Conservation (phyloP, 2,888 invertebrate genomes). For the Dryobota labecula region DNA sequence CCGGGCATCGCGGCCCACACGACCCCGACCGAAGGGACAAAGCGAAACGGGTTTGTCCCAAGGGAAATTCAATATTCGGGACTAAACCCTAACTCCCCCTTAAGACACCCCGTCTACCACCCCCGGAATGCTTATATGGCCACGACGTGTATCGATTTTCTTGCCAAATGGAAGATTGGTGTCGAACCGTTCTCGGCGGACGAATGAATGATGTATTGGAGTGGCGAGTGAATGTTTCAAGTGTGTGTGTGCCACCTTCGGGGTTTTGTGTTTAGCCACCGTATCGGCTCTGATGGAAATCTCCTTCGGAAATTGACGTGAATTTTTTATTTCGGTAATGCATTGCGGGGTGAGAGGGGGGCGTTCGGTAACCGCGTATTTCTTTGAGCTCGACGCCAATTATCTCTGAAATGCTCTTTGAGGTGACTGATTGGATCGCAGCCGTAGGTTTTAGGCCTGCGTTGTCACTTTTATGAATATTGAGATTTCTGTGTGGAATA, state of each 20-base stretch:
- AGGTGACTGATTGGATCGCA: slow-evolving; percentile 84
- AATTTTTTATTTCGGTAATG: slow-evolving; percentile 89
- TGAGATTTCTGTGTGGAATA: slow-evolving; percentile 48
- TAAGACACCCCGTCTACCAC: slow-evolving; percentile 89
- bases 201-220: slow-evolving; percentile 90
- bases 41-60: slow-evolving; percentile 91
- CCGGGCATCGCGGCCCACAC: slow-evolving; percentile 89
- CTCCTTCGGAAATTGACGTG: slow-evolving; percentile 83
- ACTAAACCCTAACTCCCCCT: slow-evolving; percentile 91
- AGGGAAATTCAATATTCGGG: slow-evolving; percentile 92
- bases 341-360: slow-evolving; percentile 72
- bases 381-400: slow-evolving; percentile 81
- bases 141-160: slow-evolving; percentile 91
- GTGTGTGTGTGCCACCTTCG: slow-evolving; percentile 79
- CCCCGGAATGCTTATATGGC: slow-evolving; percentile 91
- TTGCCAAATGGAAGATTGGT: slow-evolving; percentile 91
- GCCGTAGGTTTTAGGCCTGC: slow-evolving; percentile 72
- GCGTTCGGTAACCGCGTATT: slow-evolving; percentile 64
- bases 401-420: slow-evolving; percentile 82
- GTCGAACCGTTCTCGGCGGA: slow-evolving; percentile 89
- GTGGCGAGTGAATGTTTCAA: slow-evolving; percentile 88
- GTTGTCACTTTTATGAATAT: slow-evolving; percentile 59
- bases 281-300: slow-evolving; percentile 85
- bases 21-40: slow-evolving; percentile 90
- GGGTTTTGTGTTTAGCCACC: slow-evolving; percentile 85